Base-by-base conservation (phyloP, 2,113 vertebrate genomes). In the Nothobranchius furzeri region DNA sequence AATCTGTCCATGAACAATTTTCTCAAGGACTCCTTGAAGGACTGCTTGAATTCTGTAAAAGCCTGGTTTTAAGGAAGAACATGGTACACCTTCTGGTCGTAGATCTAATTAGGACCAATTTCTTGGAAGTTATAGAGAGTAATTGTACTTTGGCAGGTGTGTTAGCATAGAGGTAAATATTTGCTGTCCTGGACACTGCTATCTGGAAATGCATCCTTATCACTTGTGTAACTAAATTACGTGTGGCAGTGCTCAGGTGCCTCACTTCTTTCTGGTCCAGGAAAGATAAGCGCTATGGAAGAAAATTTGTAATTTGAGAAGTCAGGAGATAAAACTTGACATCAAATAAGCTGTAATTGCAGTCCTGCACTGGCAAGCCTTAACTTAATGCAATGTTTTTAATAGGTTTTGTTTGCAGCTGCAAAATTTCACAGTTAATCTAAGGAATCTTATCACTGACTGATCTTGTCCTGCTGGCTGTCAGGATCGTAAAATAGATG, bases 131-230 rank as follows among this genome's bases (percentile, higher is more conserved):
- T 70, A 66, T 46, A 8, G 9, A 35, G 67, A 25, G 62, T 59
- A 61, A 79, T 64, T 77, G 76, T 60, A 68, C 76, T 62, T 70
- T 73, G 47, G 63, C 51, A 70, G 59, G 25, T 56, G 65, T 25
- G 8, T 85, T 66, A 68, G 54, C 57, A 70, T 35, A 49, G 46
- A 65, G 58, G 70, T 75, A 83, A 83, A 87, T 86, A 86, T 89
- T 87, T 85, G 73, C 85, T 79, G 67, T 67, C 64, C 73, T 68
- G 71, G 55, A 68, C 52, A 56, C 50, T 72, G 67, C 35, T 73
- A 75, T 56, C 64, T 72, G 61, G 40, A 84, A 75, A 83, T 70
- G 8, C 62, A 45, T 79, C 67, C 76, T 85, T 80, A 86, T 87
- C 80, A 58, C 70, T 47, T 73, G 64, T 84, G 70, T 75, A 79